phyloP scores from a whole-genome alignment of 2,888 invertebrate species.

The Resseliella maxima region DNA sequence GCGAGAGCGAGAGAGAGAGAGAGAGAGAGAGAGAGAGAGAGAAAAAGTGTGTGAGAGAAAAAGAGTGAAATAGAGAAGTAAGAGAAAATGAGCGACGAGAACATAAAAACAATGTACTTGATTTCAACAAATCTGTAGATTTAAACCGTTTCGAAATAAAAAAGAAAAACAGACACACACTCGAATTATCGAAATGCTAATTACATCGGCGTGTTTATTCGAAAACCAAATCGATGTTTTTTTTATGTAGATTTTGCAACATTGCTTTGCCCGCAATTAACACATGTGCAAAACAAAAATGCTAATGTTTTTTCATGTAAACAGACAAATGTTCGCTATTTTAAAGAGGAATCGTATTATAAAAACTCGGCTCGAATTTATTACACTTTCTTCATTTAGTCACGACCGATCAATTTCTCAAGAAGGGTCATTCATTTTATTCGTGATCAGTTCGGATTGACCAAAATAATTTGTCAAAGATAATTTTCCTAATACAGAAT shows the following conservation, averaged over 20 bases:
- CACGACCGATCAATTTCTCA: constrained; percentile 7
- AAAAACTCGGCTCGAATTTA: background rate
- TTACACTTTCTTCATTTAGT: background rate
- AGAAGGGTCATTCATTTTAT: background rate
- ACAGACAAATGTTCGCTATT: background rate
- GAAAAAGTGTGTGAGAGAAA: too few relatives aligned
- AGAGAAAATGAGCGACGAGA: too few relatives aligned
- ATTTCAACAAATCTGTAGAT: too few relatives aligned
- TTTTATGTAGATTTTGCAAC: background rate
- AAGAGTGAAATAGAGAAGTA: too few relatives aligned
- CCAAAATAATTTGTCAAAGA: too few relatives aligned
- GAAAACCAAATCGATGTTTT: constrained; percentile 14
- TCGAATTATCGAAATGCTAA: background rate
- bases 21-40: too few relatives aligned
- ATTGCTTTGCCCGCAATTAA: constrained; percentile 10
- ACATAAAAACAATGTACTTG: too few relatives aligned
- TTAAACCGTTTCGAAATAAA: background rate
- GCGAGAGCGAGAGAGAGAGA: too few relatives aligned
- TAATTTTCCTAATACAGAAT: too few relatives aligned
- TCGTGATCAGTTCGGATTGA: background rate
- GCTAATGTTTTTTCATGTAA: background rate
- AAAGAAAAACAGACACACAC: background rate
- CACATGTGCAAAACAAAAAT: constrained; percentile 36
- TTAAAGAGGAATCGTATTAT: background rate
- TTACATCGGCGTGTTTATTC: constrained; percentile 30